A percentile compares a stretch with the other conserved stretches of the same genome.
phyloP scores from a whole-genome alignment of 2,888 invertebrate genomes.

The Drosophila bunnanda region DNA sequence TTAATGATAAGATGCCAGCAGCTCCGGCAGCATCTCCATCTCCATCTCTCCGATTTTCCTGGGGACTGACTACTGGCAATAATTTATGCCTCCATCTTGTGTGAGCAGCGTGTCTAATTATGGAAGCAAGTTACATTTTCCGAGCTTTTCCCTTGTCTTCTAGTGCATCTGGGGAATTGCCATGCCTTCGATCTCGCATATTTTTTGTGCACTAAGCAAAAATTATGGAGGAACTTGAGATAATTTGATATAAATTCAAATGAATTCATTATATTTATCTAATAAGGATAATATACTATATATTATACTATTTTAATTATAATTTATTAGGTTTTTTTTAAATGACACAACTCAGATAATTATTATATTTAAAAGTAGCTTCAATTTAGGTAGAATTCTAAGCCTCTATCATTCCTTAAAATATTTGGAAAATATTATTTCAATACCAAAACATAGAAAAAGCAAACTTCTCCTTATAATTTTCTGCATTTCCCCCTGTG shows the following conservation, averaged over 20 bases:
- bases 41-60: neutral
- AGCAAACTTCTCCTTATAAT: neutral
- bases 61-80: conserved; percentile 45
- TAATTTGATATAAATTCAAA: neutral
- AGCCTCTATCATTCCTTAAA: neutral
- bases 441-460: neutral
- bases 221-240: neutral
- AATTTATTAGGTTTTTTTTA: too few species aligned
- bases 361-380: too few species aligned
- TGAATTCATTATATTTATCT: too few species aligned
- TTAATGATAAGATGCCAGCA: conserved; percentile 66
- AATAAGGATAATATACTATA: too few species aligned
- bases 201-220: neutral
- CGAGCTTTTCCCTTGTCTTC: conserved; percentile 11
- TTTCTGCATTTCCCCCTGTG: neutral
- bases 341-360: too few species aligned
- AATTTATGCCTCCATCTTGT: conserved; percentile 52
- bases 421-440: neutral
- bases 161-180: conserved; percentile 25
- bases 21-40: neutral
- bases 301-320: too few species aligned
- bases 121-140: conserved; percentile 44
- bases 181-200: conserved; percentile 8
- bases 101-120: conserved; percentile 70
- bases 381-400: fast-evolving